Percentiles rank a stretch among this genome's conserved stretches.
These are phyloP conservation scores for Galaxias olidus DNA, from an alignment of 2,797 vertebrate genomes.

Conservation along the genomic window DNA sequence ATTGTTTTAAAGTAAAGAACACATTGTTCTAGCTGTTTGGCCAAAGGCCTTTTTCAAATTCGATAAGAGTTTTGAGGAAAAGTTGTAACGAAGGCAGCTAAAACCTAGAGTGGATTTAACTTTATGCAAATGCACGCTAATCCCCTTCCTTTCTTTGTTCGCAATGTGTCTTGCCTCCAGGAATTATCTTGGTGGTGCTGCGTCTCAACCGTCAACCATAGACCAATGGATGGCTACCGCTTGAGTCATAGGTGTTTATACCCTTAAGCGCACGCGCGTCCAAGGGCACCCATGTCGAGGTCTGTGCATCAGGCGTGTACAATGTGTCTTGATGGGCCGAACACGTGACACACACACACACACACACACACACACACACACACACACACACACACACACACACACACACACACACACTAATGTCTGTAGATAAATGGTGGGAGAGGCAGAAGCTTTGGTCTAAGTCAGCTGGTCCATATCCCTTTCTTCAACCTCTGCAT, in stretches of 20 bases:
- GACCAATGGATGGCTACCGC: background rate
- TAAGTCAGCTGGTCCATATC: no score
- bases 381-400: conserved; percentile 1
- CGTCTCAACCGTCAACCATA: background rate
- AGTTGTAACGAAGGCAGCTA: background rate
- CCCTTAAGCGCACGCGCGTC: conserved; percentile 1
- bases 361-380: background rate
- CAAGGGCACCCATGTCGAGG: background rate
- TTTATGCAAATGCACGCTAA: no score
- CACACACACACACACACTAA: background rate
- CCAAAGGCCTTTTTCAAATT: no score
- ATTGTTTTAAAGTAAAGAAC: background rate
- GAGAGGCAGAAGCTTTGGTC: no score
- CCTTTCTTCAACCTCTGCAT: no score
- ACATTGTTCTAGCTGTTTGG: background rate
- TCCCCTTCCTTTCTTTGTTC: background rate
- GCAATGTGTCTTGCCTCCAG: background rate
- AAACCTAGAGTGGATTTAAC: no score
- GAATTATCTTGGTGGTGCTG: background rate
- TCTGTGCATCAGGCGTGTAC: background rate
- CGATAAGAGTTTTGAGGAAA: background rate
- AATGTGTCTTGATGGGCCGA: background rate
- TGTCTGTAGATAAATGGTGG: no score
- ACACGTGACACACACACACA: background rate
- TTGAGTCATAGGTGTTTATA: background rate